Conservation (phyloP, 2,113 vertebrate genomes). For the Hiodon alosoides region DNA sequence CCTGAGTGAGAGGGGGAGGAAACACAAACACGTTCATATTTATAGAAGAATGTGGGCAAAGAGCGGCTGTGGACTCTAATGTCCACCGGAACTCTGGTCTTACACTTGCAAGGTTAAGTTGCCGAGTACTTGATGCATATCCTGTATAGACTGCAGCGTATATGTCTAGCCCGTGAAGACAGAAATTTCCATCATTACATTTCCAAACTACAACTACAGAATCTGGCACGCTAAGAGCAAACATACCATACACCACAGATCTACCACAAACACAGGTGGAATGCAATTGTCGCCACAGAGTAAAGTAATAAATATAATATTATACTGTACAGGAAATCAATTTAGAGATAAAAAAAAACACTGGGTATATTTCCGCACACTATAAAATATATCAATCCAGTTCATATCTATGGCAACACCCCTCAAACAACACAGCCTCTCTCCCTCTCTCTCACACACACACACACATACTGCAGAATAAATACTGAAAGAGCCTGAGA, state of each 20-base stretch:
- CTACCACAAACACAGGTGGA: too few relatives aligned
- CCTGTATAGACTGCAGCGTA: not conserved
- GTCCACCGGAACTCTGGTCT: not conserved
- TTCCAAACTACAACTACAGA: too few relatives aligned
- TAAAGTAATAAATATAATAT: too few relatives aligned
- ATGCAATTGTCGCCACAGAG: too few relatives aligned
- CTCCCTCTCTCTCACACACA: constrained; percentile 6
- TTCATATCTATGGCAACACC: not conserved
- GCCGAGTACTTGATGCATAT: not conserved
- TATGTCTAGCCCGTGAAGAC: not conserved
- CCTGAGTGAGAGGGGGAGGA: constrained; percentile 30
- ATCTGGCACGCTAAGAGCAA: too few relatives aligned
- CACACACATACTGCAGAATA: constrained; percentile 1
- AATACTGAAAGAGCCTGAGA: constrained; percentile 13
- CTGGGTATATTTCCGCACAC: too few relatives aligned
- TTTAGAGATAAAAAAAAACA: too few relatives aligned
- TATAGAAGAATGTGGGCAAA: not conserved
- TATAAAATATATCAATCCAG: too few relatives aligned
- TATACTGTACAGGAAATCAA: too few relatives aligned
- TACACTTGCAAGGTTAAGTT: not conserved
- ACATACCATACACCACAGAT: too few relatives aligned
- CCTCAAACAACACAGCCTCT: constrained; percentile 2
- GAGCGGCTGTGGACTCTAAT: not conserved
- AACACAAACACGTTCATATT: accelerated
- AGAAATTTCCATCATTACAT: not conserved